Conservation (phyloP, 2,113 vertebrate species). For the Limanda limanda region DNA sequence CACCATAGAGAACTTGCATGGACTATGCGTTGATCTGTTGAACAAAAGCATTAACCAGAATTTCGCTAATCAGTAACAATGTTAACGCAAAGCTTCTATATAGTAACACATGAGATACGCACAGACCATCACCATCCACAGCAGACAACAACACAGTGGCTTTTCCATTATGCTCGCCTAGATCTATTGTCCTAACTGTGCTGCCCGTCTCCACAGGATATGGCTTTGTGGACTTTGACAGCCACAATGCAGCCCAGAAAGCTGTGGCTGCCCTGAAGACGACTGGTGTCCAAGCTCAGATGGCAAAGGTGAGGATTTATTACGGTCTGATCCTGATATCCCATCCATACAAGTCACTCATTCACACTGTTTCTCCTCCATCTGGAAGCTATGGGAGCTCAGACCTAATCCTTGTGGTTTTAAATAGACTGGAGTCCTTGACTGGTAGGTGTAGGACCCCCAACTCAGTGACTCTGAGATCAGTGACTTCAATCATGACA, state of each 20-base stretch:
- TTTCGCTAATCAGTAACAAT: neutral
- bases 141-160: neutral
- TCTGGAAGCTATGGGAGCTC: conserved; percentile 32
- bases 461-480: conserved; percentile 4
- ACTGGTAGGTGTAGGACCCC: conserved; percentile 7
- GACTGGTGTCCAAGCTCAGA: conserved; percentile 96
- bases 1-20: neutral
- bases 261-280: conserved; percentile 95
- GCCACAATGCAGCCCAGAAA: conserved; percentile 96
- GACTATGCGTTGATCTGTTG: too few relatives aligned
- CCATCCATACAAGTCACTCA: conserved; percentile 31
- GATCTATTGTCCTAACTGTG: conserved; percentile 31
- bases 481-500: conserved; percentile 18
- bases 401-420: conserved; percentile 48
- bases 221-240: conserved; percentile 99
- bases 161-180: neutral
- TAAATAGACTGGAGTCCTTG: conserved; percentile 33
- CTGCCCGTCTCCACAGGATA: conserved; percentile 88
- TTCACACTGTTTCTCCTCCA: conserved; percentile 33
- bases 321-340: conserved; percentile 54
- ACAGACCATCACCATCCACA: neutral
- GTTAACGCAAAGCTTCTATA: neutral
- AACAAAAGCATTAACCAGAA: neutral
- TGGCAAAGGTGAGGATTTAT: conserved; percentile 94
- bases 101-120: neutral